Evolutionary conservation across 1,140 invertebrate genomes (phyloP).

Genomic region (Bombyx mandarina): DNA sequence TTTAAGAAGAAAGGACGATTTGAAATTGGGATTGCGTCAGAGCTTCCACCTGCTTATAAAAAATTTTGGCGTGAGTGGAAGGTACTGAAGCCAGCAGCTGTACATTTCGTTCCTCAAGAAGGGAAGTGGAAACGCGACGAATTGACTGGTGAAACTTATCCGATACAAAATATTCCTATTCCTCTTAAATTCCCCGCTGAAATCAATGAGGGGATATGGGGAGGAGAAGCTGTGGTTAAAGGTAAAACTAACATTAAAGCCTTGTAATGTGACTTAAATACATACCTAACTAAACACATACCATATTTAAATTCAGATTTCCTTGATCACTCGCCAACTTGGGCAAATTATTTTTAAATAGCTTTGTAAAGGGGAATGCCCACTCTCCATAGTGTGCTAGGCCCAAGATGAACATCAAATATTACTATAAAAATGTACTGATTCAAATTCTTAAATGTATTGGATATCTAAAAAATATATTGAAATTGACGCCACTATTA

Average conservation of each 20-base stretch:
- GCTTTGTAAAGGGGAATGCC: too few relatives aligned
- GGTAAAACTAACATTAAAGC: slow-evolving; percentile 25
- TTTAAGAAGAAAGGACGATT: slow-evolving; percentile 70
- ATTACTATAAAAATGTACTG: too few relatives aligned
- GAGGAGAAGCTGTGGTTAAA: slow-evolving; percentile 94
- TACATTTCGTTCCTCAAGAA: slow-evolving; percentile 87
- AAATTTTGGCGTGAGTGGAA: slow-evolving; percentile 92
- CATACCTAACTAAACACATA: too few relatives aligned
- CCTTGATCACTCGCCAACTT: too few relatives aligned
- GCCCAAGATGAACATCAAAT: too few relatives aligned
- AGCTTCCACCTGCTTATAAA: slow-evolving; percentile 87
- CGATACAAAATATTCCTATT: slow-evolving; percentile 85
- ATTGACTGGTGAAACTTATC: slow-evolving; percentile 78
- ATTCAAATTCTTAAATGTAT: too few relatives aligned
- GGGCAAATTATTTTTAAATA: too few relatives aligned
- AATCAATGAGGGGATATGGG: slow-evolving; percentile 91
- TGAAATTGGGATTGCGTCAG: slow-evolving; percentile 73
- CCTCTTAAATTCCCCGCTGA: slow-evolving; percentile 85
- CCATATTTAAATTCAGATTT: too few relatives aligned
- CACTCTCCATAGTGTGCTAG: too few relatives aligned
- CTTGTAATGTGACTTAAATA: too few relatives aligned
- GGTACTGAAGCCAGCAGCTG: slow-evolving; percentile 78
- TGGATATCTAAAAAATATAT: too few relatives aligned
- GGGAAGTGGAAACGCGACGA: slow-evolving; percentile 82
- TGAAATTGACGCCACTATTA: too few relatives aligned